phyloP scores from a whole-genome alignment of 2,888 invertebrate genomes.

The Eupithecia inturbata region DNA sequence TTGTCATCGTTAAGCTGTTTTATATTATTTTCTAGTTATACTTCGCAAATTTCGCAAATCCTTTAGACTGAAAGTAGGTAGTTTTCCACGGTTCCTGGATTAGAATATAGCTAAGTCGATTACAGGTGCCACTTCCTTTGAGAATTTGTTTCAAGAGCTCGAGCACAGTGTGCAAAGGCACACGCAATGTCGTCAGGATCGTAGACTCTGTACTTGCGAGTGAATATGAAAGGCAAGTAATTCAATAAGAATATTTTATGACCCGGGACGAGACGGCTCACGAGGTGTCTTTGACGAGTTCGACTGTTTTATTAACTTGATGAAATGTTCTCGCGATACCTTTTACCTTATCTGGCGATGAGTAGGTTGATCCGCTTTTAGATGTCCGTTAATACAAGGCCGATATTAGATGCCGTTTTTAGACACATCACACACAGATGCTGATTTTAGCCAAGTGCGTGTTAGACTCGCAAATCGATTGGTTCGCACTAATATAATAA shows the following conservation, averaged over 20 bases:
- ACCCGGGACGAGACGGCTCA: slow-evolving; percentile 27
- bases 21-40: background rate
- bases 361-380: slow-evolving; percentile 9
- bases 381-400: background rate
- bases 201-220: slow-evolving; percentile 25
- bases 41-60: background rate
- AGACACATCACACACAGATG: too few relatives aligned
- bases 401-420: too few relatives aligned
- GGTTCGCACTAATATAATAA: too few relatives aligned
- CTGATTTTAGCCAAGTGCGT: too few relatives aligned
- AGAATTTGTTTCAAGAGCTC: background rate
- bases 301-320: slow-evolving; percentile 28
- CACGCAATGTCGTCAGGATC: slow-evolving; percentile 9
- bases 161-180: slow-evolving; percentile 6
- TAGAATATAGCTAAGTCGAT: background rate
- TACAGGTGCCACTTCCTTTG: background rate
- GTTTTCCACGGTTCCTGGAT: background rate
- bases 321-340: slow-evolving; percentile 19
- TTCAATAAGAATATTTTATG: slow-evolving; percentile 48
- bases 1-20: background rate
- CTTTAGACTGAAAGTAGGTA: background rate
- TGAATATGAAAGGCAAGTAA: slow-evolving; percentile 44
- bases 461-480: too few relatives aligned
- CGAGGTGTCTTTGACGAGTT: slow-evolving; percentile 28
- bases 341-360: slow-evolving; percentile 5